Conservation (phyloP, 2,797 vertebrate species). For the Acestrorhynchus altus region DNA sequence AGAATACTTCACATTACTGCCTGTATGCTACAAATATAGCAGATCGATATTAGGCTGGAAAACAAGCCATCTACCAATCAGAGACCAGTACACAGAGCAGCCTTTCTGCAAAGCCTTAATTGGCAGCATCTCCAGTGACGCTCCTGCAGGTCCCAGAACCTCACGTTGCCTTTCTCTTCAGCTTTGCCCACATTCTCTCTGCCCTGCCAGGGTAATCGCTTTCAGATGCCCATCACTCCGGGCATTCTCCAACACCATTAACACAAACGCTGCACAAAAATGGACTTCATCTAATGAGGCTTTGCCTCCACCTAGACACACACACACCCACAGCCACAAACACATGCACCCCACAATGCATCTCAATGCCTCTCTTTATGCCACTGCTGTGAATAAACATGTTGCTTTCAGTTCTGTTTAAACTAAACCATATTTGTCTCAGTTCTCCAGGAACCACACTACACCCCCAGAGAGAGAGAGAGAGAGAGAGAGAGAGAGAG, state of each 20-base stretch:
- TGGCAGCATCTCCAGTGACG: conserved; percentile 12
- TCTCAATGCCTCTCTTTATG: conserved; percentile 50
- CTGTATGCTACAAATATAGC: no score
- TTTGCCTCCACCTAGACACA: conserved; percentile 21
- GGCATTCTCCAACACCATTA: conserved; percentile 53
- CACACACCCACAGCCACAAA: neutral
- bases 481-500: neutral
- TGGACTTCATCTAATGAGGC: conserved; percentile 48
- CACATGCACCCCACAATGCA: conserved; percentile 16
- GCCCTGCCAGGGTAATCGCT: conserved; percentile 56
- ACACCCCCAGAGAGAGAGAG: conserved; percentile 22
- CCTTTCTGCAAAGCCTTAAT: no score
- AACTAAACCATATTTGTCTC: conserved; percentile 59
- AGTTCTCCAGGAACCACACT: conserved; percentile 35
- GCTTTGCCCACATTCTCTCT: conserved; percentile 46
- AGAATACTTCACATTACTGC: no score
- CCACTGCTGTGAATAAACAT: conserved; percentile 58
- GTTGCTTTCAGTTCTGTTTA: conserved; percentile 58
- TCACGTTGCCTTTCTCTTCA: conserved; percentile 37
- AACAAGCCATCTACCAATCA: no score
- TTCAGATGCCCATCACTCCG: conserved; percentile 56
- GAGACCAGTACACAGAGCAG: no score
- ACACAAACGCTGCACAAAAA: conserved; percentile 42
- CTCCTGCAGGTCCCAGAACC: conserved; percentile 25
- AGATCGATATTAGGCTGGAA: no score